Evolutionary conservation across 1,140 invertebrate genomes (phyloP).

Genomic region (Solen grandis): DNA sequence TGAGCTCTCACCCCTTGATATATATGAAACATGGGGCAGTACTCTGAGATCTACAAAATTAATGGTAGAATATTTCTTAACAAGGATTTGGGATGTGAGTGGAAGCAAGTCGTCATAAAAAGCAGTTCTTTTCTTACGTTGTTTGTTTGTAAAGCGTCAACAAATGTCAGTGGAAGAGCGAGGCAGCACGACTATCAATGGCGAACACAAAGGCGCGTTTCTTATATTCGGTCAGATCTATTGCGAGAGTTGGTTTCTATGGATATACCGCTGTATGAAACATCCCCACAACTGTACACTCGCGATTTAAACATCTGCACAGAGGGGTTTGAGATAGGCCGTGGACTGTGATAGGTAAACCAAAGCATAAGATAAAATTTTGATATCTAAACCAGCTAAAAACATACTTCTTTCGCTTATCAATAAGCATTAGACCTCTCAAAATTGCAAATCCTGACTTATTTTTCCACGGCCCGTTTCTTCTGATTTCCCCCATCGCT

Average conservation of each 20-base stretch:
- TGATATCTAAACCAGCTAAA: constrained; percentile 50
- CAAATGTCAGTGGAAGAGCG: too few species aligned
- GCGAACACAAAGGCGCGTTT: not conserved
- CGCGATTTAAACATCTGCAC: constrained; percentile 5
- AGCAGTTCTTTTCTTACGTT: too few species aligned
- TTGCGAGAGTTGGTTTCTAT: not conserved
- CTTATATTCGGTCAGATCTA: not conserved
- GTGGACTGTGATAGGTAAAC: constrained; percentile 49
- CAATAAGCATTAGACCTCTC: constrained; percentile 23
- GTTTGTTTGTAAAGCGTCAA: too few species aligned
- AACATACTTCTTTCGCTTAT: constrained; percentile 44
- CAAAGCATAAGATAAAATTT: constrained; percentile 46
- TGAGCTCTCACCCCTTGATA: too few species aligned
- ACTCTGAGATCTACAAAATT: too few species aligned
- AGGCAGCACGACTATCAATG: too few species aligned
- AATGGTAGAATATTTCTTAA: too few species aligned
- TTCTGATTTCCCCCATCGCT: constrained; percentile 40
- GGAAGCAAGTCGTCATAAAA: too few species aligned
- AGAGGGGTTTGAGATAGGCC: not conserved
- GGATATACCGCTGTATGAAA: not conserved
- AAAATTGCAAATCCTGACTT: constrained; percentile 52
- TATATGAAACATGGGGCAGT: too few species aligned
- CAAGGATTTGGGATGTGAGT: too few species aligned
- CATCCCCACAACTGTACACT: constrained; percentile 31
- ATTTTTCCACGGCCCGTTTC: constrained; percentile 33